These are phyloP conservation scores for Cichladusa arquata DNA, from an alignment of 2,113 vertebrate species.

Conservation along the genomic window DNA sequence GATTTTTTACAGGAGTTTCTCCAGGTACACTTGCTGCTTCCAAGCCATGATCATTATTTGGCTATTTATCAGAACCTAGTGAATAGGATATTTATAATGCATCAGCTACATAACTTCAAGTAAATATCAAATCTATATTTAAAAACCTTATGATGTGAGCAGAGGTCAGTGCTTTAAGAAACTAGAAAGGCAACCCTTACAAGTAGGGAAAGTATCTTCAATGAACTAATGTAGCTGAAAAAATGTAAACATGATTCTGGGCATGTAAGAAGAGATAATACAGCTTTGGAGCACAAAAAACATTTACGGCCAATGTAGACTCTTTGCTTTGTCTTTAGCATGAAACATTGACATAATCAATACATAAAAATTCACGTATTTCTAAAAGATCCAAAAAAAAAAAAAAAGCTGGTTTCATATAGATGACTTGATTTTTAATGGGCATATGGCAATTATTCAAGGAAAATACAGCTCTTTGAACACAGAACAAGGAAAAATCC, in stretches of 20 bases:
- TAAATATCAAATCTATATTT: neutral
- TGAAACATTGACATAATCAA: neutral
- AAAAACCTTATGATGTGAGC: neutral
- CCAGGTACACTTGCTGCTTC: neutral
- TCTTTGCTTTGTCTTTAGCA: neutral
- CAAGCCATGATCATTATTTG: neutral
- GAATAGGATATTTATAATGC: neutral
- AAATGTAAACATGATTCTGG: neutral
- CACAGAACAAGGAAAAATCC: neutral
- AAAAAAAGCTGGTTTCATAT: neutral
- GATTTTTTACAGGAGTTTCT: neutral
- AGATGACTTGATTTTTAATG: neutral
- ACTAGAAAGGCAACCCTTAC: neutral
- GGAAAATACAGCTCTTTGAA: neutral
- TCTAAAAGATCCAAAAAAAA: neutral
- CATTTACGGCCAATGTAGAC: neutral
- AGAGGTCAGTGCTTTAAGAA: neutral
- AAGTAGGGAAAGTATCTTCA: neutral
- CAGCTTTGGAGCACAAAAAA: neutral
- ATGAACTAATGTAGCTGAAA: neutral
- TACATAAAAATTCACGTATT: neutral
- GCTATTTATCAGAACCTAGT: neutral
- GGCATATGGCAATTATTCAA: neutral
- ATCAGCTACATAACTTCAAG: neutral
- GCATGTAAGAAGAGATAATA: neutral